Conservation (phyloP, 2,888 invertebrate genomes). For the Tenthredo livida region DNA sequence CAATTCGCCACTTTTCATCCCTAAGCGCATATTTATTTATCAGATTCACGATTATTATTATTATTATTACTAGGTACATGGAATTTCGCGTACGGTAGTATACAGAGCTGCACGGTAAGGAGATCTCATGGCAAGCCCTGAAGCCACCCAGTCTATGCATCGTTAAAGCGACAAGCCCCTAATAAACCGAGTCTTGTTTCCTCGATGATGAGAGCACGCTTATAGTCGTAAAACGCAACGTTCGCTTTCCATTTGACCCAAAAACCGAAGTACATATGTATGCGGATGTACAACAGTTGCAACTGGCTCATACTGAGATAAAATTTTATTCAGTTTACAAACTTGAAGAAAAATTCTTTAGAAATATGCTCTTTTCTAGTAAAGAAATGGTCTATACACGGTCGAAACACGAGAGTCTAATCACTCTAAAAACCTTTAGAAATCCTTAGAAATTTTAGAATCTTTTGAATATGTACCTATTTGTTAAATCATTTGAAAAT, state of each 20-base stretch:
- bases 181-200: constrained; percentile 42
- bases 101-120: constrained; percentile 21
- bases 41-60: constrained; percentile 25
- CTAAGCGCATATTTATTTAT: constrained; percentile 1
- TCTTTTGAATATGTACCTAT: not conserved
- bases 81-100: constrained; percentile 17
- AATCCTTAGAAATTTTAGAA: not conserved
- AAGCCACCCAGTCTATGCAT: not conserved
- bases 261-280: not conserved
- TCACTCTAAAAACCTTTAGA: not conserved
- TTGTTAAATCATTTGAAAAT: not conserved
- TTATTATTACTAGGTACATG: not conserved
- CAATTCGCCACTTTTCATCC: not conserved
- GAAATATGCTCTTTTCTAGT: not conserved
- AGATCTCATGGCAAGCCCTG: not conserved
- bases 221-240: not conserved
- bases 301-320: not conserved
- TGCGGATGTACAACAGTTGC: not conserved
- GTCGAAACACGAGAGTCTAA: not conserved
- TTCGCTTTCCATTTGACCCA: not conserved
- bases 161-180: constrained; percentile 40
- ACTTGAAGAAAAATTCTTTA: not conserved
- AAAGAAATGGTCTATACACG: not conserved
- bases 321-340: not conserved
- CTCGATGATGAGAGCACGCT: not conserved